Base-by-base conservation (phyloP, 2,113 vertebrate genomes). In the Athene noctua region DNA sequence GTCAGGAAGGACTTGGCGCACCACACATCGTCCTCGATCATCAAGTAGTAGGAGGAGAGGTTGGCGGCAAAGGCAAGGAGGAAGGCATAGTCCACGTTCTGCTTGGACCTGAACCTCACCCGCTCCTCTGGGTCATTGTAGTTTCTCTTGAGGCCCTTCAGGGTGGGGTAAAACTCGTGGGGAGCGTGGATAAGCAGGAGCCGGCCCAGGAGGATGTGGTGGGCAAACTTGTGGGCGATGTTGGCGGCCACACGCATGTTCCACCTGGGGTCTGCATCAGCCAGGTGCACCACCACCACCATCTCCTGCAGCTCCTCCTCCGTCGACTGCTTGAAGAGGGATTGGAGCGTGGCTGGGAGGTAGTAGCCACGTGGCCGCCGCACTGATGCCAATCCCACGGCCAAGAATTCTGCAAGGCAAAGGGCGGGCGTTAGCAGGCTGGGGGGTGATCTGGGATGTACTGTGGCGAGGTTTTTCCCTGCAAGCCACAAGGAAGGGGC, bases 261-360 rank as follows among this genome's bases (percentile, higher is more conserved):
- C 99, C 98, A 98, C 2, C 2, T 7, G 5, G 83, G 52, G 40
- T 99, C 97, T 0, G 97, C 73, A 12, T 98, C 98, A 0, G 99
- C 98, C 17, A 99, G 97, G 88, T 99, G 98, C 54, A 99, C 98
- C 23, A 99, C 98, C 38, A 99, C 98, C 88, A 99, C 97, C 94
- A 99, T 97, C 42, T 98, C 97, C 30, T 92, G 83, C 74, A 98
- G 97, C 95, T 99, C 99, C 6, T 97, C 80, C 29, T 97, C 88
- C 0, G 98, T 98, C 0, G 98, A 99, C 81, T 98, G 98, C 26
- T 83, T 89, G 95, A 99, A 99, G 47, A 99, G 94, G 22, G 99
- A 99, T 42, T 74, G 79, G 34, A 99, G 95, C 0, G 99, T 99
- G 70, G 97, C 88, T 2, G 96, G 83, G 4, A 99, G 98, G 88